phyloP scores from a whole-genome alignment of 2,888 invertebrate genomes.

The Amiota communis region DNA sequence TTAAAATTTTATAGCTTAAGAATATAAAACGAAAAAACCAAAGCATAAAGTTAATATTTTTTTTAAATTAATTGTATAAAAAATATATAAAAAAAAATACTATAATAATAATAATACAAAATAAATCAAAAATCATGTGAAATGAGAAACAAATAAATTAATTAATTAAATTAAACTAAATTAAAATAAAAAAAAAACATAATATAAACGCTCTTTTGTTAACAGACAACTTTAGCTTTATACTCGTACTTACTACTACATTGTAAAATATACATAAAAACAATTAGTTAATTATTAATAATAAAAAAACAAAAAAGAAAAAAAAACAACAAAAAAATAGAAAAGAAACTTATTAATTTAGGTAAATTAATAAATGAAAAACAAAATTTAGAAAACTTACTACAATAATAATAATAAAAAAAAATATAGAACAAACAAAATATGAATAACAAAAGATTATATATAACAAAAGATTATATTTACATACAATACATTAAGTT shows the following conservation, averaged over 20 bases:
- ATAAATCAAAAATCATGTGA: constrained; percentile 58
- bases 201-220: constrained; percentile 69
- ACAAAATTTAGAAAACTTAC: background rate
- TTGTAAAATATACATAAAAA: constrained; percentile 64
- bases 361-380: constrained; percentile 14
- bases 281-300: constrained; percentile 57
- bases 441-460: constrained; percentile 5
- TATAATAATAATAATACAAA: too few relatives aligned
- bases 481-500: too few relatives aligned
- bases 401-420: background rate
- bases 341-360: background rate
- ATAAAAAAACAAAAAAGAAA: constrained; percentile 30
- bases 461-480: background rate
- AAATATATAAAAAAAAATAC: constrained; percentile 45
- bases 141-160: constrained; percentile 26
- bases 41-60: constrained; percentile 38
- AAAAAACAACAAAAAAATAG: constrained; percentile 6
- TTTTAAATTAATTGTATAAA: constrained; percentile 55
- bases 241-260: constrained; percentile 57
- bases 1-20: background rate
- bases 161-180: constrained; percentile 50
- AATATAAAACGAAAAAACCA: constrained; percentile 12
- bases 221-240: constrained; percentile 65
- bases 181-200: constrained; percentile 45
- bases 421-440: background rate